Evolutionary conservation across 2,888 invertebrate species (phyloP).

Genomic region (Geotrupes spiniger): DNA sequence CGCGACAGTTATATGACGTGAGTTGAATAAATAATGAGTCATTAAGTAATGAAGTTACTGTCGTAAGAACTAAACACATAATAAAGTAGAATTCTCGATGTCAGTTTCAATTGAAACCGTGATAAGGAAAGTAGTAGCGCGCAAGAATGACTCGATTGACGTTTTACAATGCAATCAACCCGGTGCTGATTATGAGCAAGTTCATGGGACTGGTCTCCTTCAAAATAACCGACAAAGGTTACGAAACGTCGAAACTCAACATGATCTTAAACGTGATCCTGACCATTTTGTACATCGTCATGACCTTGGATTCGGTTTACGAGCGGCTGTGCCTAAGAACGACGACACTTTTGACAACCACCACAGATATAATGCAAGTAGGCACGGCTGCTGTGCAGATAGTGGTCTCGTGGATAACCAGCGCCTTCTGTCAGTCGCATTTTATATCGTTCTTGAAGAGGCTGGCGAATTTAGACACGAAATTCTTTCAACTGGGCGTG

Average conservation of each 20-base stretch:
- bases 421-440: slow-evolving; percentile 23
- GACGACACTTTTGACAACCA: slow-evolving; percentile 9
- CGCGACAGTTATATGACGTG: no score
- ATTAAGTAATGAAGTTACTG: no score
- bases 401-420: slow-evolving; percentile 25
- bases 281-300: slow-evolving; percentile 10
- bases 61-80: no score
- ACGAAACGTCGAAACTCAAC: slow-evolving; percentile 21
- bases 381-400: slow-evolving; percentile 20
- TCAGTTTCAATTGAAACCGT: no score
- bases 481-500: slow-evolving; percentile 28
- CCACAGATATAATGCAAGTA: slow-evolving; percentile 23
- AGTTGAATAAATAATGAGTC: no score
- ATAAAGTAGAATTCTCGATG: no score
- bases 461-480: slow-evolving; percentile 28
- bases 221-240: slow-evolving; percentile 20
- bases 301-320: slow-evolving; percentile 14
- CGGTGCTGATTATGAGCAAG: slow-evolving; percentile 22
- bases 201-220: slow-evolving; percentile 24
- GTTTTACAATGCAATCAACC: slow-evolving; percentile 25
- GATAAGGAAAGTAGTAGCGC: no score
- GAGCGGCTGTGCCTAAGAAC: slow-evolving; percentile 6
- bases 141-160: slow-evolving; percentile 11
- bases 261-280: slow-evolving; percentile 10
- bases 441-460: slow-evolving; percentile 26